Evolutionary conservation across 2,113 vertebrate species (phyloP).

Genomic region (Gasterosteus aculeatus): DNA sequence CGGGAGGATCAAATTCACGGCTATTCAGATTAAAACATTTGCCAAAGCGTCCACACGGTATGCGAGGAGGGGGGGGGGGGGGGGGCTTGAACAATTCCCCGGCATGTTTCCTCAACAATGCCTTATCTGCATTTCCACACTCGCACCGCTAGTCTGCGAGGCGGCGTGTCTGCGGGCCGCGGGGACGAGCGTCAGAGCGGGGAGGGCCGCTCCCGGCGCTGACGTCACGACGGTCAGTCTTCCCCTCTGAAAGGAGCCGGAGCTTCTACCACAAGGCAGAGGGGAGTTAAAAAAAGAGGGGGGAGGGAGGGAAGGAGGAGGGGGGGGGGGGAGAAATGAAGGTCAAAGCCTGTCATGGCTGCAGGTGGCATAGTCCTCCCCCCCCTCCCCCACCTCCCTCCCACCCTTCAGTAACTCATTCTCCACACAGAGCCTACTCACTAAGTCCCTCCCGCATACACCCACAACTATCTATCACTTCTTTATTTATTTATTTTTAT

Average conservation of each 20-base stretch:
- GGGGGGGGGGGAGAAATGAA: conserved; percentile 81
- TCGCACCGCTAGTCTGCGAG: conserved; percentile 88
- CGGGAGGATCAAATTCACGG: conserved; percentile 58
- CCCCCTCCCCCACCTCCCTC: conserved; percentile 20
- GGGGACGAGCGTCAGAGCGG: conserved; percentile 83
- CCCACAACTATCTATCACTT: conserved; percentile 39
- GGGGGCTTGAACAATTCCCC: conserved; percentile 86
- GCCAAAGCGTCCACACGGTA: conserved; percentile 63
- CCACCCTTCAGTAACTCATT: conserved; percentile 73
- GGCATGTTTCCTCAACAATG: conserved; percentile 84
- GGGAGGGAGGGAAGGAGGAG: conserved; percentile 22
- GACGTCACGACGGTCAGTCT: conserved; percentile 82
- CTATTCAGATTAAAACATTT: conserved; percentile 69
- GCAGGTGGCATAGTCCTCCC: conserved; percentile 88
- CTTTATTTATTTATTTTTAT: conserved; percentile 32
- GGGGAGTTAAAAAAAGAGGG: conserved; percentile 56
- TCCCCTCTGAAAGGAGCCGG: conserved; percentile 81
- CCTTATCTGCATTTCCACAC: conserved; percentile 94
- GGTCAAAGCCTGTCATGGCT: conserved; percentile 91
- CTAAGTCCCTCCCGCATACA: conserved; percentile 50
- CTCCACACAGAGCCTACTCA: conserved; percentile 81
- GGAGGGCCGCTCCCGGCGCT: conserved; percentile 73
- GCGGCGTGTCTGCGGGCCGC: conserved; percentile 88
- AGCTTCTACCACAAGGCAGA: conserved; percentile 76
- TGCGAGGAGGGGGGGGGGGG: conserved; percentile 78